Base-by-base conservation (phyloP, 2,888 invertebrate species). In the Oligia strigilis region DNA sequence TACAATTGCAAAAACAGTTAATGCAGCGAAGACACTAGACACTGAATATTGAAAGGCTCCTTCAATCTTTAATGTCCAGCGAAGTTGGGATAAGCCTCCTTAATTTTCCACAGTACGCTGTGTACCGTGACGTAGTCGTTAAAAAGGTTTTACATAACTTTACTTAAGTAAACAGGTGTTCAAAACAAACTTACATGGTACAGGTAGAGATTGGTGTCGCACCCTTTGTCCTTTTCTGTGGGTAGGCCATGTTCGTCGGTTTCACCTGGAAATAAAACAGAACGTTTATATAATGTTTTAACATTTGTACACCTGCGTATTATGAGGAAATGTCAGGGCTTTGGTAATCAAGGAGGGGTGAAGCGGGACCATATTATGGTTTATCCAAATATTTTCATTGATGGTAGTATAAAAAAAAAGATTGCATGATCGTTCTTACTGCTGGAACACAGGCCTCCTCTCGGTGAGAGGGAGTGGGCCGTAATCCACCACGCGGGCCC, bases 121-220 rank as follows among this genome's bases (percentile, higher is more conserved):
- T 66, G 69, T 73, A 58, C 58, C 55, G 58, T 70, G 55, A 64
- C 19, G 46, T 49, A 23, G 72, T 77, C 55, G 69, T 77, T 82
- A 82, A 78, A 78, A 85, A 78, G 72, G 80, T 82, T 82, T 75
- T 75, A 74, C 75, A 84, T 70, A 79, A 85, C 72, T 81, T 82
- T 60, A 72, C 29, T 84, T 75, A 77, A 81, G 77, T 83, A 83
- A 83, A 80, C 77, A 82, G 66, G 62, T 71, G 80, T 78, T 75
- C 52, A 72, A 76, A 78, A 75, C 52, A 77, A 81, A 87, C 98
- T 98, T 95, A 98, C 98, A 97, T 98, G 98, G 92, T 98, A 98
- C 84, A 99, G 98, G 96, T 98, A 99, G 91, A 99, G 98, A 95
- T 99, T 99, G 92, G 98, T 98, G 95, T 99, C 99, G 91, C 98